phyloP scores from a whole-genome alignment of 1,140 invertebrate genomes.

The Drosophila dunni region DNA sequence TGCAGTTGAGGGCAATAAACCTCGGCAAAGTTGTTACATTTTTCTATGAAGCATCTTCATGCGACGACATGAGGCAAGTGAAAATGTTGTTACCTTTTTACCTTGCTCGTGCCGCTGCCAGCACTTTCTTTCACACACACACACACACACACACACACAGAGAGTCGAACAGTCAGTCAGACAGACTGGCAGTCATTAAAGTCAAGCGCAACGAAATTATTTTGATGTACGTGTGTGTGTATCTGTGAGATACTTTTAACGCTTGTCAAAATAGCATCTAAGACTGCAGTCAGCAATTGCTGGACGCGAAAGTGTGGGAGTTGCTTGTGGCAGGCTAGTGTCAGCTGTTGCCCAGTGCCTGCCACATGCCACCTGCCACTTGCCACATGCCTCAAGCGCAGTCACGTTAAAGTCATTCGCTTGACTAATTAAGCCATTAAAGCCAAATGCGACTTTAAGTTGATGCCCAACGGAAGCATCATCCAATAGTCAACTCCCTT shows the following conservation, averaged over 20 bases:
- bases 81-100: constrained; percentile 74
- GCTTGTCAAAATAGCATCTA: constrained; percentile 64
- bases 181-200: constrained; percentile 1
- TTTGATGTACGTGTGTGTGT: constrained; percentile 22
- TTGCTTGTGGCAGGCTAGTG: constrained; percentile 24
- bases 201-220: constrained; percentile 14
- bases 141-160: background rate
- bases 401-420: constrained; percentile 46
- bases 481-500: constrained; percentile 42
- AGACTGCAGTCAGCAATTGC: constrained; percentile 38
- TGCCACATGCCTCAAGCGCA: constrained; percentile 35
- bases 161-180: background rate
- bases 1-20: constrained; percentile 69
- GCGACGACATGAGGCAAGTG: constrained; percentile 68
- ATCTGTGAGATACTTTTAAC: constrained; percentile 73
- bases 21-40: constrained; percentile 46
- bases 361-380: constrained; percentile 30
- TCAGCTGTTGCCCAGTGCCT: constrained; percentile 53
- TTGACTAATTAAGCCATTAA: constrained; percentile 63
- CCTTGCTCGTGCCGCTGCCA: constrained; percentile 34
- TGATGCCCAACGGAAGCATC: constrained; percentile 57
- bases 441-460: constrained; percentile 39
- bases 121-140: constrained; percentile 66
- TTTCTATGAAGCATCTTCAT: constrained; percentile 69
- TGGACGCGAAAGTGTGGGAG: constrained; percentile 72